Conservation (phyloP, 1,140 invertebrate species). For the Stegodyphus mimosarum region DNA sequence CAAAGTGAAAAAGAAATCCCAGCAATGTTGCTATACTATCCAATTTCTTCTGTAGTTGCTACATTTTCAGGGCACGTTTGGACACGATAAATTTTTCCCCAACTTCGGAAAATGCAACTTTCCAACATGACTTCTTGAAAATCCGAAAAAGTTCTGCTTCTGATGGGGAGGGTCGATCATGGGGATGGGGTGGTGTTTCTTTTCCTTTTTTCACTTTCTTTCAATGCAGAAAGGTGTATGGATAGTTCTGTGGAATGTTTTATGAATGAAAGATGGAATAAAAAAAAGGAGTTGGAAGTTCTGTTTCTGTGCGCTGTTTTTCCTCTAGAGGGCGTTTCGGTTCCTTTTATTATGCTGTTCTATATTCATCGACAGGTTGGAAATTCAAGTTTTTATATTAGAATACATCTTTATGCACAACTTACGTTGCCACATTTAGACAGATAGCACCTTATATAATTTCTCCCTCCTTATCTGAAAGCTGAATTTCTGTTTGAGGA, state of each 20-base stretch:
- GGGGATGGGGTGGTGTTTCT: background rate
- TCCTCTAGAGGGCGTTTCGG: too few relatives aligned
- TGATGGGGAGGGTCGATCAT: background rate
- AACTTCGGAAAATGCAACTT: conserved; percentile 19
- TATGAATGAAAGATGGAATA: background rate
- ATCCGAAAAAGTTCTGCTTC: conserved; percentile 10
- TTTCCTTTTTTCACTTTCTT: background rate
- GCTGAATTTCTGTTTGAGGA: too few relatives aligned
- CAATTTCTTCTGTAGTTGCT: conserved; percentile 33
- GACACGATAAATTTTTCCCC: conserved; percentile 1
- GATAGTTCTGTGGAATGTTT: conserved; percentile 26
- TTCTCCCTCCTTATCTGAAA: too few relatives aligned
- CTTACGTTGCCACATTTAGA: too few relatives aligned
- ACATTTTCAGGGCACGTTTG: conserved; percentile 40
- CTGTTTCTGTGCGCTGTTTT: too few relatives aligned
- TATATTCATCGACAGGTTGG: too few relatives aligned
- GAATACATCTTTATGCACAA: too few relatives aligned
- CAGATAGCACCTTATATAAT: too few relatives aligned
- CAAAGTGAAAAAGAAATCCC: background rate
- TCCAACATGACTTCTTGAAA: conserved; percentile 30
- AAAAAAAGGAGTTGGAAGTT: too few relatives aligned
- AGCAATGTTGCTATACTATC: conserved; percentile 17
- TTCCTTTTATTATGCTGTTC: too few relatives aligned
- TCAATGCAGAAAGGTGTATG: background rate
- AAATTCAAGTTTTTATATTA: too few relatives aligned